Conservation (phyloP, 64 coral and sea anemone genomes). For the Montipora efflorescens region DNA sequence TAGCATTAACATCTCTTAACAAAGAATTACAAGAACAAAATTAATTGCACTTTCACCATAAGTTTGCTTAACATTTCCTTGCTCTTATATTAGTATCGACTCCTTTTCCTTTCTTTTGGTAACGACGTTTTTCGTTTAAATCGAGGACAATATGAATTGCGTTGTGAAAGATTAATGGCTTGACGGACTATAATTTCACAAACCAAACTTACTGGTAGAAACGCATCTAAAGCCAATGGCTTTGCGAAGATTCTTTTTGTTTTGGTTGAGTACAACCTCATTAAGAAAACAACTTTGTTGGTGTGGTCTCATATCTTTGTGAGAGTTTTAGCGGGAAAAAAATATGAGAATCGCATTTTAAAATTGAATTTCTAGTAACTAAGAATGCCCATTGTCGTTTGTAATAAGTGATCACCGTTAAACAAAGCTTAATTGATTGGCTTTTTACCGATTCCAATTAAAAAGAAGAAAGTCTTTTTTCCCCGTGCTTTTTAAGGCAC, state of each 20-base stretch:
- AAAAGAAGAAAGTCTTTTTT: neutral
- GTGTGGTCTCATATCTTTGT: slow-evolving; percentile 1
- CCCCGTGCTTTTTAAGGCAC: neutral
- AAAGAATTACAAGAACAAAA: neutral
- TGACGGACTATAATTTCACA: slow-evolving; percentile 6
- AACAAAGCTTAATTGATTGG: neutral
- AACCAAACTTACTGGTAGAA: slow-evolving; percentile 42
- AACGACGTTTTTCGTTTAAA: neutral
- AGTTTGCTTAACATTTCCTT: neutral
- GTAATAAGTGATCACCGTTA: neutral
- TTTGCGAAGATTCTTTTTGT: slow-evolving; percentile 16
- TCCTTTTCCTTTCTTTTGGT: neutral
- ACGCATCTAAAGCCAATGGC: slow-evolving; percentile 28
- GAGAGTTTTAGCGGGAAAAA: neutral
- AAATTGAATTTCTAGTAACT: neutral
- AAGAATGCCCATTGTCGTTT: neutral
- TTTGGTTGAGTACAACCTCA: slow-evolving; percentile 22
- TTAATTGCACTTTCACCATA: neutral
- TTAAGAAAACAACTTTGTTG: slow-evolving; percentile 22
- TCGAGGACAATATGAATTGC: slow-evolving; percentile 5
- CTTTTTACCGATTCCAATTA: neutral
- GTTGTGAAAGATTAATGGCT: slow-evolving; percentile 22
- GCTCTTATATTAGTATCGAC: no score
- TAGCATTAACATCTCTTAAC: neutral
- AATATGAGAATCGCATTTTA: neutral